Base-by-base conservation (phyloP, 2,888 invertebrate genomes). In the Apotomis turbidana region DNA sequence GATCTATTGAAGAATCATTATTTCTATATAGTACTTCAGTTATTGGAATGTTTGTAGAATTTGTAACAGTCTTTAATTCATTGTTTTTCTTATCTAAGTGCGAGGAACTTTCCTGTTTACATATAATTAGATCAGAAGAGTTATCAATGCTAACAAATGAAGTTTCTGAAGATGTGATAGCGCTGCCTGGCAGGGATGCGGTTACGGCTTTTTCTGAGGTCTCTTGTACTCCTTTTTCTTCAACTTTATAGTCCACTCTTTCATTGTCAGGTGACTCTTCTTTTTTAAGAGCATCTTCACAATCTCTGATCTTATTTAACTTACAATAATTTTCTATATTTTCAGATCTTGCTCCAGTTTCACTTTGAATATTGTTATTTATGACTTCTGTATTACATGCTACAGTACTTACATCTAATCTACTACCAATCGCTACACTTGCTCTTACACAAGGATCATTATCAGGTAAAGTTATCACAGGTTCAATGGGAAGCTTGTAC, bases 301-400 rank as follows among this genome's bases (percentile, higher is more conserved):
- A 85, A 78, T 93, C 93, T 85, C 92, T 88, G 86, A 90, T 91
- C 85, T 93, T 93, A 84, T 93, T 93, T 84, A 93, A 87, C 85
- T 93, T 93, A 90, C 93, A 93, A 87, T 90, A 93, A 84, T 93
- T 93, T 82, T 92, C 92, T 79, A 93, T 85, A 88, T 87, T 91
- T 74, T 93, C 92, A 93, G 93, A 93, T 92, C 92, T 93, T 77
- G 77, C 76, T 80, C 87, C 88, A 84, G 83, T 78, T 86, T 85
- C 86, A 79, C 74, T 81, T 77, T 82, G 81, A 79, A 78, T 74
- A 78, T 83, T 78, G 80, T 83, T 85, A 76, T 81, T 80, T 81
- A 77, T 78, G 74, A 80, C 84, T 80, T 88, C 85, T 83, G 83
- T 84, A 82, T 83, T 85, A 82, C 80, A 78, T 79, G 83, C 82